phyloP scores from a whole-genome alignment of 2,113 vertebrate species.

The Sceloporus undulatus region DNA sequence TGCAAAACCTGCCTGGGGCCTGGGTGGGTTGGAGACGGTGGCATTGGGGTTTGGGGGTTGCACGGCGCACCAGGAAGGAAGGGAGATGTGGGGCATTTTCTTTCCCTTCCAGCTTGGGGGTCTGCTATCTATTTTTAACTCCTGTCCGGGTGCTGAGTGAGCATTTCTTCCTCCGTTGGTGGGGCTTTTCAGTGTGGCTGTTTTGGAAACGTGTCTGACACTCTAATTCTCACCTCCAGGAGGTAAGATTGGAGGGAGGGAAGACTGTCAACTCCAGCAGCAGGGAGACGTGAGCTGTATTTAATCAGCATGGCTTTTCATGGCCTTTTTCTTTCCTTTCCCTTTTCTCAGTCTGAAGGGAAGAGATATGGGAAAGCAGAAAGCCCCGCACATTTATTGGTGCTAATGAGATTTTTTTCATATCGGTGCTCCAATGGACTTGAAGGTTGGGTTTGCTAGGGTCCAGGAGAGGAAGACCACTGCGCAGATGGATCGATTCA shows the following conservation, averaged over 20 bases:
- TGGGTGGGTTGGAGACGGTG: neutral
- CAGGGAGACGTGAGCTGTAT: constrained; percentile 35
- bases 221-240: constrained; percentile 40
- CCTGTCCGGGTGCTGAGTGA: constrained; percentile 57
- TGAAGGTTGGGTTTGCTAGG: constrained; percentile 37
- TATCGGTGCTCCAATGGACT: constrained; percentile 34
- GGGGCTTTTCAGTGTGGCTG: neutral
- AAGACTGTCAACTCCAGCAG: constrained; percentile 37
- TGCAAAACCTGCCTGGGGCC: too few relatives aligned
- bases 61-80: neutral
- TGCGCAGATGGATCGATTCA: too few relatives aligned
- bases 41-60: constrained; percentile 28
- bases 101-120: constrained; percentile 52
- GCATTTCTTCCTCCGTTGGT: constrained; percentile 42
- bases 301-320: neutral
- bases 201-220: constrained; percentile 55
- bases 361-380: constrained; percentile 15
- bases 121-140: constrained; percentile 66
- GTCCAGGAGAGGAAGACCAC: too few relatives aligned
- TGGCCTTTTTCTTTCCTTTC: neutral
- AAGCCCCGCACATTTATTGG: constrained; percentile 38
- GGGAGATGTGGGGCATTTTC: constrained; percentile 37
- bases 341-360: neutral
- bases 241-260: neutral
- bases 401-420: constrained; percentile 62